phyloP scores from a whole-genome alignment of 1,140 invertebrate genomes.

The Spodoptera litura region DNA sequence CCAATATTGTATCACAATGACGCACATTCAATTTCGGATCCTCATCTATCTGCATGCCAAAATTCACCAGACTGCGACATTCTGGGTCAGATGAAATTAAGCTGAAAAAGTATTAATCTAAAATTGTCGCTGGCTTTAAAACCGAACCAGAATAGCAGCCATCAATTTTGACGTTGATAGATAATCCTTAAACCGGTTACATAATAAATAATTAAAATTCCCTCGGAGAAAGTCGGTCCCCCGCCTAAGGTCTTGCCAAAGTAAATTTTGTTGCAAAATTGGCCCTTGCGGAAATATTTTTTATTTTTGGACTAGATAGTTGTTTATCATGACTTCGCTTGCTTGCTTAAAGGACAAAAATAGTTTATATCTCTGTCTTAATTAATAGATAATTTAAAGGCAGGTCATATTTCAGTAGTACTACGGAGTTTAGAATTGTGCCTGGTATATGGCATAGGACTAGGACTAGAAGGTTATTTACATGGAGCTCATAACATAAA shows the following conservation, averaged over 20 bases:
- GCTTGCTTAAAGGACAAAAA: too few species aligned
- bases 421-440: too few species aligned
- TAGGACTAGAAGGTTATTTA: too few species aligned
- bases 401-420: neutral
- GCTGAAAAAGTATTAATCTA: constrained; percentile 20
- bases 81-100: neutral
- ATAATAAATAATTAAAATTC: constrained; percentile 53
- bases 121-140: constrained; percentile 37
- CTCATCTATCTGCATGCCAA: too few species aligned
- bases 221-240: neutral
- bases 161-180: constrained; percentile 45
- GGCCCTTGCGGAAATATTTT: constrained; percentile 20
- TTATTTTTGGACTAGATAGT: neutral
- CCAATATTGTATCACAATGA: too few species aligned
- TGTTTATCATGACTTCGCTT: too few species aligned
- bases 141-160: constrained; percentile 5
- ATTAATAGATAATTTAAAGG: neutral
- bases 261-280: constrained; percentile 49
- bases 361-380: too few species aligned
- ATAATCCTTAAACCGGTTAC: constrained; percentile 38
- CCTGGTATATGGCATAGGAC: too few species aligned
- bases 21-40: too few species aligned
- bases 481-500: too few species aligned
- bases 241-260: constrained; percentile 22
- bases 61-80: neutral